Evolutionary conservation across 2,797 vertebrate species (phyloP).

Genomic region (Eleutherodactylus coqui): DNA sequence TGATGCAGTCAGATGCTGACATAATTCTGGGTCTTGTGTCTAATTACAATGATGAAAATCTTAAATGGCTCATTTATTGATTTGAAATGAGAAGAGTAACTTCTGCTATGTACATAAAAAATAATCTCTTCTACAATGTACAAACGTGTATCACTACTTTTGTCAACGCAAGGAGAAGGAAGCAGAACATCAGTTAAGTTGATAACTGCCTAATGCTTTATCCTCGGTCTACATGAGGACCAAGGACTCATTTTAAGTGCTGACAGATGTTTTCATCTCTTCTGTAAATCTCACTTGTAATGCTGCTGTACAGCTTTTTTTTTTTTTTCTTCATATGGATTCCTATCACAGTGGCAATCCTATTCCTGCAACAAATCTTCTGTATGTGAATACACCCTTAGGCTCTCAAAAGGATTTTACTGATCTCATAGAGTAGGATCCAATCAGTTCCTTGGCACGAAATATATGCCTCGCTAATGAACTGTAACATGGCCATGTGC

Average conservation of each 20-base stretch:
- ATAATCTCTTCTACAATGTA: neutral
- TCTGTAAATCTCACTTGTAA: neutral
- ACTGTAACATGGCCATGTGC: no score
- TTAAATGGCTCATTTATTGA: conserved; percentile 13
- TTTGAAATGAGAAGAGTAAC: conserved; percentile 3
- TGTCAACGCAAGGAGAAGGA: neutral
- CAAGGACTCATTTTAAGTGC: neutral
- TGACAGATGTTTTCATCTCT: neutral
- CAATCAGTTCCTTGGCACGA: no score
- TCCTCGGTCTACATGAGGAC: neutral
- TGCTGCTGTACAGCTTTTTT: neutral
- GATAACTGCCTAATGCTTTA: neutral
- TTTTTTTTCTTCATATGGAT: neutral
- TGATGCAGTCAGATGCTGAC: no score
- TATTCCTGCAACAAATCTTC: no score
- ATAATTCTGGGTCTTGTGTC: neutral
- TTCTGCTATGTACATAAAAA: neutral
- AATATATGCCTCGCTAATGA: no score
- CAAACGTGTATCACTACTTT: neutral
- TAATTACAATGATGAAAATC: neutral
- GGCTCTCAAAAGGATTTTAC: no score
- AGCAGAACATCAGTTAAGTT: neutral
- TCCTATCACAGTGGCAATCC: neutral
- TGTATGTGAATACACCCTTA: no score
- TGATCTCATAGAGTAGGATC: no score